These are phyloP conservation scores for Dusona sp. DNA, from an alignment of 2,888 invertebrate genomes.

Conservation along the genomic window DNA sequence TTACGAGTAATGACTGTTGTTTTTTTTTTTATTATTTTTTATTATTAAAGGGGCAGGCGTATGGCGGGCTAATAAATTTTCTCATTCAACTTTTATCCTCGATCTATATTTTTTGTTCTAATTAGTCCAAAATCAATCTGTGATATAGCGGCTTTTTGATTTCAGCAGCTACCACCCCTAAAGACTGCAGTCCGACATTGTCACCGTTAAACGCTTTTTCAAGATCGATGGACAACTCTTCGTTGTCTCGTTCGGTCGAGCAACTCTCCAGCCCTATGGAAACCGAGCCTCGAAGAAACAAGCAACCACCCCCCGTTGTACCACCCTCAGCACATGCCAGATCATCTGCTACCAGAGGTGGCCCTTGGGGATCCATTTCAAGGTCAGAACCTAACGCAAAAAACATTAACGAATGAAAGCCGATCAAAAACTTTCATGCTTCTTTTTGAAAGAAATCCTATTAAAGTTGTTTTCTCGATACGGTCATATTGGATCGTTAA, in stretches of 20 bases:
- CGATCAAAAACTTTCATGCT: background rate
- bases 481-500: no score
- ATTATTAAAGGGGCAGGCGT: background rate
- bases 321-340: conserved; percentile 82
- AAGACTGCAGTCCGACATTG: conserved; percentile 93
- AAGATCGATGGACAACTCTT: conserved; percentile 89
- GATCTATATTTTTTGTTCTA: background rate
- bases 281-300: conserved; percentile 86
- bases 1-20: background rate
- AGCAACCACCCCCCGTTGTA: conserved; percentile 81
- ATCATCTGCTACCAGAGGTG: conserved; percentile 87
- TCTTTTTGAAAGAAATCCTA: background rate
- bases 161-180: conserved; percentile 90
- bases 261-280: conserved; percentile 93
- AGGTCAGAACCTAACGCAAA: conserved; percentile 77
- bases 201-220: conserved; percentile 94
- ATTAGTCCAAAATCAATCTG: background rate
- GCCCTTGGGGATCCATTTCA: conserved; percentile 96
- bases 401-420: background rate
- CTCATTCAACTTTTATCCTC: background rate
- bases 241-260: conserved; percentile 88
- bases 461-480: no score
- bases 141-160: conserved; percentile 50
- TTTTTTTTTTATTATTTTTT: background rate
- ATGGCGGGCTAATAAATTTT: background rate